A percentile compares a stretch with the other conserved stretches of the same genome.
phyloP scores from a whole-genome alignment of 1,140 invertebrate genomes.

The Bemisia tabaci region DNA sequence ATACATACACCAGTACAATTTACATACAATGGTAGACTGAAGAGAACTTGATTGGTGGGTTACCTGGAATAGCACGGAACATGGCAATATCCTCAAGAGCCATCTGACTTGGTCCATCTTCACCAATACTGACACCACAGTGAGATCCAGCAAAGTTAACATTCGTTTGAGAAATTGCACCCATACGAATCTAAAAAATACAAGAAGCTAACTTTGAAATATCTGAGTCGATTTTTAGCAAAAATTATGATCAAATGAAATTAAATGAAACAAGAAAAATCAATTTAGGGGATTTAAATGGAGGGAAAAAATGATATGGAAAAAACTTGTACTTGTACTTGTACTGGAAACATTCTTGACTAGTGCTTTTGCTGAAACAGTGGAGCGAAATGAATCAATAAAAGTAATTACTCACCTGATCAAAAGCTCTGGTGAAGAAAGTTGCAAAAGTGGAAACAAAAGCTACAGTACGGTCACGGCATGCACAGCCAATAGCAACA shows the following conservation, averaged over 20 bases:
- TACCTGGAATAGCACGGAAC: constrained; percentile 78
- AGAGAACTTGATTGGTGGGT: constrained; percentile 1
- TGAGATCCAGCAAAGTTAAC: constrained; percentile 93
- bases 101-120: constrained; percentile 99
- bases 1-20: background rate
- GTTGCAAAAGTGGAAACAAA: constrained; percentile 96
- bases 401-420: constrained; percentile 53
- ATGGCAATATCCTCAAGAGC: constrained; percentile 93
- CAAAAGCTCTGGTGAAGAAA: constrained; percentile 92
- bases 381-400: background rate
- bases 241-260: background rate
- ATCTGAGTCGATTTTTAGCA: too few relatives aligned
- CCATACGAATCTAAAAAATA: constrained; percentile 87
- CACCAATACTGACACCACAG: constrained; percentile 88
- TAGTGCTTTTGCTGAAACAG: background rate
- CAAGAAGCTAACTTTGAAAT: constrained; percentile 10
- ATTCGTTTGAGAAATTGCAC: constrained; percentile 95
- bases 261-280: background rate
- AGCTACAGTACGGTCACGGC: constrained; percentile 72
- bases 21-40: too few relatives aligned
- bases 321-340: too few relatives aligned
- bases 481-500: constrained; percentile 84
- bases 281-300: background rate
- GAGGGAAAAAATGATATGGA: too few relatives aligned
- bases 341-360: background rate